Base-by-base conservation (phyloP, 2,113 vertebrate species). In the Greenwoodochromis staneri region DNA sequence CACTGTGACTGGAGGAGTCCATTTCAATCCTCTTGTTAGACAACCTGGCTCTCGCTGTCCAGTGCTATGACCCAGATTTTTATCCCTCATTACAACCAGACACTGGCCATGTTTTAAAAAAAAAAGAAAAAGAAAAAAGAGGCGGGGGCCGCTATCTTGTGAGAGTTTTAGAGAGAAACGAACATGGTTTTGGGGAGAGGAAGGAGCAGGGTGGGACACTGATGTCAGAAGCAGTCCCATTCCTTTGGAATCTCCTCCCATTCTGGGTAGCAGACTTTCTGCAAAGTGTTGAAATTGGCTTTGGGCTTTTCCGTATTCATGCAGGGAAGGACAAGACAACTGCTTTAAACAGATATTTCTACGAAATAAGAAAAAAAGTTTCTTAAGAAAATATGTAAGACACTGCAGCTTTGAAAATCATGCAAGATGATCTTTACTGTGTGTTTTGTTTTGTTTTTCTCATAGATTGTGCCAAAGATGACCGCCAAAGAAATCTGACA, bases 191-290 rank as follows among this genome's bases (percentile, higher is more conserved):
- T 89, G 81, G 71, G 87, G 92, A 90, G 80, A 80, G 59, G 63
- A 73, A 83, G 83, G 86, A 83, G 85, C 86, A 88, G 80, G 85
- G 83, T 61, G 83, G 91, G 89, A 47, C 78, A 38, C 61, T 92
- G 91, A 91, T 94, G 94, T 93, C 90, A 95, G 94, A 94, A 94
- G 84, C 91, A 90, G 88, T 73, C 87, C 91, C 92, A 89, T 94
- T 94, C 82, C 93, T 91, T 57, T 83, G 63, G 80, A 95, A 93
- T 95, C 95, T 95, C 95, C 95, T 93, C 95, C 95, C 94, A 89
- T 94, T 94, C 85, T 86, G 57, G 78, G 81, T 82, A 36, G 24
- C 66, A 87, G 82, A 29, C 81, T 85, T 17, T 85, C 83, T 92
- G 92, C 86, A 90, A 47, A 90, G 89, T 82, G 76, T 53, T 85